Conservation (phyloP, 2,113 vertebrate species). For the Clarias gariepinus region DNA sequence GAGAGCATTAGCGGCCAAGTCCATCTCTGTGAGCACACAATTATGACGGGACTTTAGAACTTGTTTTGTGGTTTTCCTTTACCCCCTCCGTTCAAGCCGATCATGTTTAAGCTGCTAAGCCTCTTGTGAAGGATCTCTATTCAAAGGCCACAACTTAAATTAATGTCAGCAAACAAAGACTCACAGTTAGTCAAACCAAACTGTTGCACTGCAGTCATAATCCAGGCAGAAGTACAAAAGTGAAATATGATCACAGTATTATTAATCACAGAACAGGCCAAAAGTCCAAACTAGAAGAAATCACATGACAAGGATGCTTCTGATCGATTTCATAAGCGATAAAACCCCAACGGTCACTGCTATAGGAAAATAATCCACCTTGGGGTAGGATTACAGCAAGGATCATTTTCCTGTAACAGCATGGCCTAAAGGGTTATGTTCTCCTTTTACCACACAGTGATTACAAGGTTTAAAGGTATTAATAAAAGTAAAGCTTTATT, state of each 20-base stretch:
- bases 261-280: neutral
- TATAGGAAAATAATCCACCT: neutral
- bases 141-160: constrained; percentile 61
- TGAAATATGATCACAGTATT: neutral
- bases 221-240: neutral
- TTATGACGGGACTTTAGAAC: constrained; percentile 67
- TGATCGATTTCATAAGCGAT: neutral
- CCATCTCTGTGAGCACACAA: constrained; percentile 73
- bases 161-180: constrained; percentile 40
- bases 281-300: neutral
- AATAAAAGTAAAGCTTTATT: neutral
- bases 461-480: neutral
- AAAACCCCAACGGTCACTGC: neutral
- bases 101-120: constrained; percentile 69
- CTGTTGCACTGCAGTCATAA: neutral
- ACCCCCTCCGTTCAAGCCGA: constrained; percentile 48
- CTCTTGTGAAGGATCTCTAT: constrained; percentile 62
- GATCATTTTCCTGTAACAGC: neutral
- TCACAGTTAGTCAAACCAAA: neutral
- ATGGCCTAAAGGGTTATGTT: too few relatives aligned
- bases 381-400: neutral
- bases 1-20: constrained; percentile 72
- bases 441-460: neutral
- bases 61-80: constrained; percentile 50
- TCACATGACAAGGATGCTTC: constrained; percentile 23